A percentile compares a stretch with the other conserved stretches of the same genome.
Conservation (phyloP, 2,888 invertebrate genomes). For the Drosophila prolongata region DNA sequence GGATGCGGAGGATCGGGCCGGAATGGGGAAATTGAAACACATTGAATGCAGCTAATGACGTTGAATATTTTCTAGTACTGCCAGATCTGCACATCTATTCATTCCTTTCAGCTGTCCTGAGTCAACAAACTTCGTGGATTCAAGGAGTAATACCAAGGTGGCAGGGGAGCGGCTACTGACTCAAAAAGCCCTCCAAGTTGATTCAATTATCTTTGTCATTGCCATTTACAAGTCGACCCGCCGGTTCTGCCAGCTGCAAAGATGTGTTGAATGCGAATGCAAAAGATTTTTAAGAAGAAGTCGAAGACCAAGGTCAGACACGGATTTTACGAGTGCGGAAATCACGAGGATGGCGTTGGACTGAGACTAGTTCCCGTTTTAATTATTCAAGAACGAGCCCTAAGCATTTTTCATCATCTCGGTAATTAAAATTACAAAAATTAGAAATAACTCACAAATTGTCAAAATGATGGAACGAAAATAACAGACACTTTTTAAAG, state of each 20-base stretch:
- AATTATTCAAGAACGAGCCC: conserved; percentile 44
- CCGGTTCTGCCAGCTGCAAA: conserved; percentile 25
- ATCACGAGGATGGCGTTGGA: too few species aligned
- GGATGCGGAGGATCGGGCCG: background rate
- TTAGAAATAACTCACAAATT: conserved; percentile 4
- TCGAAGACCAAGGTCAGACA: conserved; percentile 5
- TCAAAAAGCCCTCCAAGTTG: conserved; percentile 72
- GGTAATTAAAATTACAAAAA: conserved; percentile 45
- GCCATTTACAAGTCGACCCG: conserved; percentile 36
- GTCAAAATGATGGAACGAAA: background rate
- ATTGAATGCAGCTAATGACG: conserved; percentile 74
- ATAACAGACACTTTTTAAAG: background rate
- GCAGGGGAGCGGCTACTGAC: conserved; percentile 28
- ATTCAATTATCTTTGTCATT: conserved; percentile 76
- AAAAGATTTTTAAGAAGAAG: background rate
- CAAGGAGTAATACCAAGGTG: background rate
- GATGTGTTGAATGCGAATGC: conserved; percentile 1
- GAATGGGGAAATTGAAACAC: conserved; percentile 3
- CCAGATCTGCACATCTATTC: conserved; percentile 20
- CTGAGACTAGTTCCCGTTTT: conserved; percentile 30
- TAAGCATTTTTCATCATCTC: conserved; percentile 47
- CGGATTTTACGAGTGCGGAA: background rate
- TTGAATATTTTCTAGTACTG: conserved; percentile 57
- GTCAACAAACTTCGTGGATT: background rate
- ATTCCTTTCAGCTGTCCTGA: conserved; percentile 50